Percentiles rank a stretch among this genome's conserved stretches.
phyloP scores from a whole-genome alignment of 2,113 vertebrate genomes.

The Microcebus lehilahytsara region DNA sequence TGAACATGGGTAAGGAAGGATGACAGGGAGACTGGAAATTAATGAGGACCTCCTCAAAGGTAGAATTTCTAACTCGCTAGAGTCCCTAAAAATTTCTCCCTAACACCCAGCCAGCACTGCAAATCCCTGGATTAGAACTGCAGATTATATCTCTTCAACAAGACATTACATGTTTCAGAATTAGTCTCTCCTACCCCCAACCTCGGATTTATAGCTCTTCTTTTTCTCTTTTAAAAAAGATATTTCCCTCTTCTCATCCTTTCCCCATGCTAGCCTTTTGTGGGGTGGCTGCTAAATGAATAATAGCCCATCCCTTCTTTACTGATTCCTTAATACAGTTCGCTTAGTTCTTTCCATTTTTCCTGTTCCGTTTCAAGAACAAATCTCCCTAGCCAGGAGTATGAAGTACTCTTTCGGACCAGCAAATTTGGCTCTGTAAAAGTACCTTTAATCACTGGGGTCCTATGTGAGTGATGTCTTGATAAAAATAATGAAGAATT shows the following conservation, averaged over 20 bases:
- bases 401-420: slow-evolving; percentile 4
- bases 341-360: slow-evolving; percentile 53
- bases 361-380: slow-evolving; percentile 14
- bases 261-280: neutral
- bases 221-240: slow-evolving; percentile 3
- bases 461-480: neutral
- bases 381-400: neutral
- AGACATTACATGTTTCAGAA: neutral
- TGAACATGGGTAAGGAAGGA: neutral
- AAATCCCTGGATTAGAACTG: neutral
- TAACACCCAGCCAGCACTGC: neutral
- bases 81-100: neutral
- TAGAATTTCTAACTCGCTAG: neutral
- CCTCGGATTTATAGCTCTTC: neutral
- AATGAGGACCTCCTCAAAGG: neutral
- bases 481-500: neutral
- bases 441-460: neutral
- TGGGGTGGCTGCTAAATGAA: neutral
- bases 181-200: neutral
- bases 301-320: neutral
- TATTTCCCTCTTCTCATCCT: neutral
- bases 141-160: neutral
- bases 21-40: neutral
- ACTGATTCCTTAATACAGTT: neutral
- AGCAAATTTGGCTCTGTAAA: neutral